These are phyloP conservation scores for Eristalis arbustorum DNA, from an alignment of 2,888 invertebrate species.

Conservation along the genomic window DNA sequence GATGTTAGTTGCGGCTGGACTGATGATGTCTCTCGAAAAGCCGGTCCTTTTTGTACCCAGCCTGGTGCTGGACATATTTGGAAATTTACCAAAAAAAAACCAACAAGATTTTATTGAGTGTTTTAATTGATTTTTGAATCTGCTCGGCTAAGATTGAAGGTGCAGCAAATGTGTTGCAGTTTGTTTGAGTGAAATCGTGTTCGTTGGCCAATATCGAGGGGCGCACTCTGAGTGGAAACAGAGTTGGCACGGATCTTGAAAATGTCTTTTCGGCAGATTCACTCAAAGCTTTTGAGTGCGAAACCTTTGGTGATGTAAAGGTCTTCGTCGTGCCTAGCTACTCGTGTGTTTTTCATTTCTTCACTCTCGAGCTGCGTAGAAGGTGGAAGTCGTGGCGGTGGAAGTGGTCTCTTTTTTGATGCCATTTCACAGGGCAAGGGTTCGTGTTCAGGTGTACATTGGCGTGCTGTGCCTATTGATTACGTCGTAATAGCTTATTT, in stretches of 20 bases:
- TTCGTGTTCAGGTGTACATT: neutral
- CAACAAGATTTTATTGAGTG: neutral
- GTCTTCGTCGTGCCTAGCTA: neutral
- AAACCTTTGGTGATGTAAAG: neutral
- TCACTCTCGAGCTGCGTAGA: neutral
- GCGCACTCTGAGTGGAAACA: neutral
- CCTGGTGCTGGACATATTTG: slow-evolving; percentile 12
- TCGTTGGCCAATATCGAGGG: neutral
- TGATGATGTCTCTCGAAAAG: slow-evolving; percentile 34
- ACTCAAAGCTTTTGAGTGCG: slow-evolving; percentile 18
- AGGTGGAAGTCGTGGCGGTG: neutral
- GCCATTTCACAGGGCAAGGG: neutral
- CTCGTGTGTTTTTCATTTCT: slow-evolving; percentile 11
- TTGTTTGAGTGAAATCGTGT: neutral
- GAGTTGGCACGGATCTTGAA: neutral
- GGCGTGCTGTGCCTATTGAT: neutral
- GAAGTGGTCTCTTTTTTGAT: neutral
- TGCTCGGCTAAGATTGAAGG: neutral
- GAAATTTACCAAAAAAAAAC: slow-evolving; percentile 43
- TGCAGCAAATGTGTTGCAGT: neutral
- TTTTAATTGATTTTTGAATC: neutral
- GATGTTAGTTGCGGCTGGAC: slow-evolving; percentile 57
- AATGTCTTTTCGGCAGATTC: neutral
- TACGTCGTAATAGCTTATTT: neutral
- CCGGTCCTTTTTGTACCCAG: slow-evolving; percentile 59